Evolutionary conservation across 1,140 invertebrate species (phyloP).

Genomic region (Macrotrachela quadricornifera): DNA sequence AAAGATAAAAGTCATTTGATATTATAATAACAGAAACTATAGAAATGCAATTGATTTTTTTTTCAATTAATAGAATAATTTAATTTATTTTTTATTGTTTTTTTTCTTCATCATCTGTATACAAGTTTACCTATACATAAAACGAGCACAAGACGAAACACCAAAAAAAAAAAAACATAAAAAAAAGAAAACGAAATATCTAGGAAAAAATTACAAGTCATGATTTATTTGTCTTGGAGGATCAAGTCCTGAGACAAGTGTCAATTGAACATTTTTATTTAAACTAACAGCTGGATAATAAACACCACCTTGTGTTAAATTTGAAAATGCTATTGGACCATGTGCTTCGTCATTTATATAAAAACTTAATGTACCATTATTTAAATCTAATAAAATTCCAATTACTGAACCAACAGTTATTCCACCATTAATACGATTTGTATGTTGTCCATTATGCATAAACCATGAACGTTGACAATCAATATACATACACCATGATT

Average conservation of each 20-base stretch:
- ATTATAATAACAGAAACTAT: too few relatives aligned
- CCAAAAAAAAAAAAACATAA: too few relatives aligned
- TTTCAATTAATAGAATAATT: too few relatives aligned
- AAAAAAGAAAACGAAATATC: too few relatives aligned
- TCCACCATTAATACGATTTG: constrained; percentile 65
- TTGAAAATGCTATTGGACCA: constrained; percentile 29
- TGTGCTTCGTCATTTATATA: constrained; percentile 76
- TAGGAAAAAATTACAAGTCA: too few relatives aligned
- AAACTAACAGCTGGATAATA: constrained; percentile 91
- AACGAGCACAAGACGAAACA: too few relatives aligned
- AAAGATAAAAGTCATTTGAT: too few relatives aligned
- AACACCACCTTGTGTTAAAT: constrained; percentile 33
- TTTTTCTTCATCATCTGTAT: too few relatives aligned
- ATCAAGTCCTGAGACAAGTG: constrained; percentile 69
- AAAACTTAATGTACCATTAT: constrained; percentile 67
- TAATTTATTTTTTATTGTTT: too few relatives aligned
- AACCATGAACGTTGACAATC: constrained; percentile 77
- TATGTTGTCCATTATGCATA: constrained; percentile 73
- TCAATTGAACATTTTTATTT: constrained; percentile 77
- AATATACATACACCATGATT: constrained; percentile 96
- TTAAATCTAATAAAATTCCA: constrained; percentile 72
- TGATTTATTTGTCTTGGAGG: constrained; percentile 37
- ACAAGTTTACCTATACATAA: too few relatives aligned
- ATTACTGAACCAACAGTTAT: constrained; percentile 61
- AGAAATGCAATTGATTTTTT: too few relatives aligned